Evolutionary conservation across 2,888 invertebrate species (phyloP).

Genomic region (Rhopalosiphum nymphaeae): DNA sequence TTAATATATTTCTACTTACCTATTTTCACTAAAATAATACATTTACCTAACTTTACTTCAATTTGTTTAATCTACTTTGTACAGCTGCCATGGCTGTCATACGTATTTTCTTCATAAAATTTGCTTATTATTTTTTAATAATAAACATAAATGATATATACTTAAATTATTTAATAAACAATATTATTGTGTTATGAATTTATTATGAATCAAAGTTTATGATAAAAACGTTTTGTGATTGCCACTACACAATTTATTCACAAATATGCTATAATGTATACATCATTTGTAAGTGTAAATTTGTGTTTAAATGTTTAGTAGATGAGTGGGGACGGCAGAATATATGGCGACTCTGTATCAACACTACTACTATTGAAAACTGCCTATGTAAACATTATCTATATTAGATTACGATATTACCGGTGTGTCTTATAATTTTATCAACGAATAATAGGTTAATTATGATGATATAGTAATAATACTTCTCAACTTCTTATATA

Average conservation of each 20-base stretch:
- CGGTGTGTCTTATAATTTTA: background rate
- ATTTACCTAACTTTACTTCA: background rate
- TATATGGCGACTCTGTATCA: background rate
- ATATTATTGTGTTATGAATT: background rate
- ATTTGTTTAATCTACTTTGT: background rate
- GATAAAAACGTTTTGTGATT: background rate
- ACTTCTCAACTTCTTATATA: background rate
- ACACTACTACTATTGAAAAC: background rate
- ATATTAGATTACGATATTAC: background rate
- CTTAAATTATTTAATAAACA: background rate
- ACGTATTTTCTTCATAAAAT: background rate
- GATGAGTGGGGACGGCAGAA: background rate
- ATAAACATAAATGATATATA: background rate
- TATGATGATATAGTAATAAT: background rate
- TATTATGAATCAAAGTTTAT: background rate
- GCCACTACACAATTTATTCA: background rate
- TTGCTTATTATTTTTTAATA: background rate
- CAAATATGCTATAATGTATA: background rate
- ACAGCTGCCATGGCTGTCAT: background rate
- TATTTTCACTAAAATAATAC: background rate
- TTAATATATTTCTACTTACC: background rate
- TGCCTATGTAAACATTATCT: constrained; percentile 2
- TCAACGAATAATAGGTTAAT: background rate
- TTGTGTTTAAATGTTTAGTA: background rate
- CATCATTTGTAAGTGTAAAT: background rate